Conservation (phyloP, 2,113 vertebrate genomes). For the Ptyas mucosa region DNA sequence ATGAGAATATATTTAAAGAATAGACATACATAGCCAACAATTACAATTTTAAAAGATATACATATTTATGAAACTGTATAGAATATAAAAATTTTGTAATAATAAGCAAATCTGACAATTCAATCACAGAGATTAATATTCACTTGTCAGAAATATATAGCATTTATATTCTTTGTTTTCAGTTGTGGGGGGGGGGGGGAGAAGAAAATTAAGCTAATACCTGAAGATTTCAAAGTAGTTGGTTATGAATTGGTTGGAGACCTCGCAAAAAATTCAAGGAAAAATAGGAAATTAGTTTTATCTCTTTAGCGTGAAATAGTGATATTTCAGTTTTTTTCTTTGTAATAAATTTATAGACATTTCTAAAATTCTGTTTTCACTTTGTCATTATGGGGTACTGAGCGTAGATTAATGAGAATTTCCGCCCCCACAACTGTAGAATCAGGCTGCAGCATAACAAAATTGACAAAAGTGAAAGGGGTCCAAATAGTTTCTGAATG, state of each 20-base stretch:
- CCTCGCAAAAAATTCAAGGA: background rate
- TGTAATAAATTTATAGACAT: background rate
- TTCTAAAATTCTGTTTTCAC: background rate
- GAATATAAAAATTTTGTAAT: background rate
- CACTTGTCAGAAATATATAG: background rate
- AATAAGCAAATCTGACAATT: background rate
- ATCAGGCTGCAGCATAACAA: background rate
- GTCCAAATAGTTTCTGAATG: background rate
- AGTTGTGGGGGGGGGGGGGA: background rate
- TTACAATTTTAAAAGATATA: background rate
- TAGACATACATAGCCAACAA: background rate
- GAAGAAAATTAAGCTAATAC: background rate
- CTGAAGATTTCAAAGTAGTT: background rate
- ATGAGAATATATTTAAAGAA: slow-evolving; percentile 13
- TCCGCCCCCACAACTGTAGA: background rate
- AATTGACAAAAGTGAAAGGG: background rate
- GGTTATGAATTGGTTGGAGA: background rate
- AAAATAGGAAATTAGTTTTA: background rate
- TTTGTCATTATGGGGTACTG: background rate
- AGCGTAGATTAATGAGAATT: background rate
- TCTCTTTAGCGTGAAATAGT: background rate
- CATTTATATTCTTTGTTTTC: background rate
- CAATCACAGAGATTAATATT: background rate
- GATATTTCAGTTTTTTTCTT: background rate
- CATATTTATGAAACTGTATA: background rate